Conservation (phyloP, 92 coral and sea anemone species). For the Diadumene lineata region DNA sequence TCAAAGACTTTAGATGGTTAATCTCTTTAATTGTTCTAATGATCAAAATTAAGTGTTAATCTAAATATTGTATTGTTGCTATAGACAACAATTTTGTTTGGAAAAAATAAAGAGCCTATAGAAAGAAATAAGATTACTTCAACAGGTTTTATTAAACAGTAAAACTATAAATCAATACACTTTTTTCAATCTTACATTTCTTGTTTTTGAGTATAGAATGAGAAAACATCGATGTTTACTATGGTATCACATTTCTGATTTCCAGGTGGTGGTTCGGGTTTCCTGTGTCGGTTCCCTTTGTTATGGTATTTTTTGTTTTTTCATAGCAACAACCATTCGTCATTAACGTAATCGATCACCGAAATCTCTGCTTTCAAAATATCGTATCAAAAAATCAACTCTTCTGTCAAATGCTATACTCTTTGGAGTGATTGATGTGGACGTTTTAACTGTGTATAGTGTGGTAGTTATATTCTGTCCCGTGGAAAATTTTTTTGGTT, state of each 20-base stretch:
- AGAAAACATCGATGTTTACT: background rate
- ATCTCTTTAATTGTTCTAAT: too few relatives aligned
- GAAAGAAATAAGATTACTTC: background rate
- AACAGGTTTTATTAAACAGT: background rate
- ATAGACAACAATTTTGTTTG: background rate
- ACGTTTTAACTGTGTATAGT: too few relatives aligned
- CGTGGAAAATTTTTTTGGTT: too few relatives aligned
- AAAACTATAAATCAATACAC: background rate
- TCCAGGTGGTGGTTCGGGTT: background rate
- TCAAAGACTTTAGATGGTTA: background rate
- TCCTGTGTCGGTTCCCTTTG: constrained; percentile 3
- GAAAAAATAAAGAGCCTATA: background rate
- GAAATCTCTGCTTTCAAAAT: background rate
- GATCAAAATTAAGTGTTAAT: background rate
- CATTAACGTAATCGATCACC: constrained; percentile 1
- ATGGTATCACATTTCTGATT: background rate
- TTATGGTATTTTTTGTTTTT: background rate
- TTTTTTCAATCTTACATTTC: background rate
- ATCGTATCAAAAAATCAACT: background rate
- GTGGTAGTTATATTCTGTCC: too few relatives aligned
- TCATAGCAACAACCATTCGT: constrained; percentile 16
- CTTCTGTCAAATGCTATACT: background rate
- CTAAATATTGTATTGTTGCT: background rate
- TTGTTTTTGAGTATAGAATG: background rate
- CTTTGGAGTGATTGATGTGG: background rate